Conservation (phyloP, 1,140 invertebrate species). For the Drosophila parvula region DNA sequence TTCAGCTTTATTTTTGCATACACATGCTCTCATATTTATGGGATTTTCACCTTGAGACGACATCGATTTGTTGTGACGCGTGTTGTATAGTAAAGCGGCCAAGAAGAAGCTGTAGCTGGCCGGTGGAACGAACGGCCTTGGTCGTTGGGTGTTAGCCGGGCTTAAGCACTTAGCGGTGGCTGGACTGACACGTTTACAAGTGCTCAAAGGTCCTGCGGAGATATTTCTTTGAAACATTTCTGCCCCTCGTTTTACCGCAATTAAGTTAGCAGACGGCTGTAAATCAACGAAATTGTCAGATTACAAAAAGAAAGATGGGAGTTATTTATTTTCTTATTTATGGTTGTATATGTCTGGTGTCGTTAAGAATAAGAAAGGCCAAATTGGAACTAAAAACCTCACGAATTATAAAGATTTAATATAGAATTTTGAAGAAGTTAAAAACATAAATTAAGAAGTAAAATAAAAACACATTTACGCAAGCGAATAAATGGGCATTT, state of each 20-base stretch:
- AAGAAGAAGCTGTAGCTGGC: constrained; percentile 16
- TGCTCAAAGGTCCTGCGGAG: constrained; percentile 10
- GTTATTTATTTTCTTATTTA: constrained; percentile 47
- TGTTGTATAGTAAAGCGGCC: constrained; percentile 23
- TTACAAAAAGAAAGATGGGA: constrained; percentile 43
- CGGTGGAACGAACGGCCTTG: constrained; percentile 43
- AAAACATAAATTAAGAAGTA: background rate
- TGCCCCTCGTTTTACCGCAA: background rate
- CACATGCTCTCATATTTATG: constrained; percentile 59
- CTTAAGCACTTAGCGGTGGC: constrained; percentile 9
- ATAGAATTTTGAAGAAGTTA: background rate
- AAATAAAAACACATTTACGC: background rate
- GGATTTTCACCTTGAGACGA: constrained; percentile 77
- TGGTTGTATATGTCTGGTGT: constrained; percentile 39
- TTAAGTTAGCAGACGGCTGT: constrained; percentile 52
- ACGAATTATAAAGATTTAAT: background rate
- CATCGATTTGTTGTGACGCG: constrained; percentile 78
- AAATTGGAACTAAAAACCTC: background rate
- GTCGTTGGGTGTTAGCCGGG: constrained; percentile 14
- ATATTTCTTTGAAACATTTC: constrained; percentile 6
- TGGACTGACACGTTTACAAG: constrained; percentile 14
- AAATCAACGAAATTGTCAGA: constrained; percentile 62
- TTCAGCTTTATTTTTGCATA: constrained; percentile 30
- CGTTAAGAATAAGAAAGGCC: background rate
- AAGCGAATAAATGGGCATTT: background rate